Evolutionary conservation across 2,113 vertebrate species (phyloP).

Genomic region (Parotia lawesii): DNA sequence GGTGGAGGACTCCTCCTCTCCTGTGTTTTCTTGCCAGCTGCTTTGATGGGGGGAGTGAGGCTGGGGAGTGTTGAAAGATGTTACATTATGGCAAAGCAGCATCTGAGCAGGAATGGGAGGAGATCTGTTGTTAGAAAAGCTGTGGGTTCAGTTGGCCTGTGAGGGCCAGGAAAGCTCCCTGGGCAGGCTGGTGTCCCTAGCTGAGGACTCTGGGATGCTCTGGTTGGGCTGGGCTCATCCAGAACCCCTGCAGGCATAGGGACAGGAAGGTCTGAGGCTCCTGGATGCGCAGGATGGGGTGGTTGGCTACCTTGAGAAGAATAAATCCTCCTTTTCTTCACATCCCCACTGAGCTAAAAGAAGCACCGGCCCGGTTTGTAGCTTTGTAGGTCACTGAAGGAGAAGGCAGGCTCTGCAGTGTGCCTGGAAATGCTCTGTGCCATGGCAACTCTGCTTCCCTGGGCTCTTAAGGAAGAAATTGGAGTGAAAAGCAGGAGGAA

Average conservation of each 20-base stretch:
- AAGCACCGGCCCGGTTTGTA: neutral
- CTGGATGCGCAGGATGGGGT: neutral
- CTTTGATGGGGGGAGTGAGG: neutral
- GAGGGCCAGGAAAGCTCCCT: neutral
- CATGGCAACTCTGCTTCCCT: neutral
- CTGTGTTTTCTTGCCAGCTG: neutral
- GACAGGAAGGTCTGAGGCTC: neutral
- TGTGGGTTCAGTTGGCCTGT: neutral
- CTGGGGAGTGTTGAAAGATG: neutral
- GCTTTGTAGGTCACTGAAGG: constrained; percentile 49
- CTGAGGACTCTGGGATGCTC: neutral
- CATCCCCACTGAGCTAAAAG: neutral
- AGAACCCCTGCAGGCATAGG: neutral
- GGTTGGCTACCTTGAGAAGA: neutral
- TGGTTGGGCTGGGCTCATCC: neutral
- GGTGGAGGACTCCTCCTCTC: neutral
- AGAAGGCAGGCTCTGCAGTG: constrained; percentile 3
- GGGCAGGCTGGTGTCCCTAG: neutral
- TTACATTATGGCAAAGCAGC: neutral
- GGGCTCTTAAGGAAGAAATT: neutral
- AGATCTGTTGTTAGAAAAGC: neutral
- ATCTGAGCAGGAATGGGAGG: rapidly evolving
- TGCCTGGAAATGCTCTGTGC: neutral
- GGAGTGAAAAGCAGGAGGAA: neutral
- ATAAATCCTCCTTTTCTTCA: neutral